Conservation (phyloP, 2,113 vertebrate species). For the Anas platyrhynchos region DNA sequence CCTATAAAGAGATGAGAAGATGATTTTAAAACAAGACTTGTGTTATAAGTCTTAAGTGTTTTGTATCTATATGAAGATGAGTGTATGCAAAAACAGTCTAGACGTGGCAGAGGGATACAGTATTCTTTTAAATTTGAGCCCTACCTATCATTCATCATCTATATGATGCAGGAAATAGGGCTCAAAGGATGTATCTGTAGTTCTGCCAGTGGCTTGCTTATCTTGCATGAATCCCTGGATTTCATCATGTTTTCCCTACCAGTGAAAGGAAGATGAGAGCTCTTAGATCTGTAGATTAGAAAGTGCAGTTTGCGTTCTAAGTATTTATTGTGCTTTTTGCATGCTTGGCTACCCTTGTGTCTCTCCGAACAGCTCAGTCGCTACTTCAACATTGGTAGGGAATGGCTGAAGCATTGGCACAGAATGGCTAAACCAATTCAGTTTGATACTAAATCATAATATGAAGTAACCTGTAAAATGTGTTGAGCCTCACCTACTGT, state of each 20-base stretch:
- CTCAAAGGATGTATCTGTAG: background rate
- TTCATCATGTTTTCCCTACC: background rate
- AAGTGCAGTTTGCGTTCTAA: background rate
- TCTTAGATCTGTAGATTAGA: background rate
- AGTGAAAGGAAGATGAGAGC: background rate
- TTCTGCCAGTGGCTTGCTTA: background rate
- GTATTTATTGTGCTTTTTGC: background rate
- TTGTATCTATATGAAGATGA: background rate
- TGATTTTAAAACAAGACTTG: background rate
- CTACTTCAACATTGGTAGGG: background rate
- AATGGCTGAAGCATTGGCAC: background rate
- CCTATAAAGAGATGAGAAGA: background rate
- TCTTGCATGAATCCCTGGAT: background rate
- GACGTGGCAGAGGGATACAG: background rate
- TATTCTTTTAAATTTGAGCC: background rate
- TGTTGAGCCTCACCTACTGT: background rate
- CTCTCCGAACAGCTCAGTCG: background rate
- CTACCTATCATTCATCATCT: background rate
- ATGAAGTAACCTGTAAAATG: background rate
- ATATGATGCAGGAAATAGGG: background rate
- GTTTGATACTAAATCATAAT: background rate
- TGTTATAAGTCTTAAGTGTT: background rate
- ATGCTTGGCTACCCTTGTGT: background rate
- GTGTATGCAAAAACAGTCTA: background rate
- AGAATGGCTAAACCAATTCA: background rate